Conservation (phyloP, 2,888 invertebrate genomes). For the Slavum lentiscoides region DNA sequence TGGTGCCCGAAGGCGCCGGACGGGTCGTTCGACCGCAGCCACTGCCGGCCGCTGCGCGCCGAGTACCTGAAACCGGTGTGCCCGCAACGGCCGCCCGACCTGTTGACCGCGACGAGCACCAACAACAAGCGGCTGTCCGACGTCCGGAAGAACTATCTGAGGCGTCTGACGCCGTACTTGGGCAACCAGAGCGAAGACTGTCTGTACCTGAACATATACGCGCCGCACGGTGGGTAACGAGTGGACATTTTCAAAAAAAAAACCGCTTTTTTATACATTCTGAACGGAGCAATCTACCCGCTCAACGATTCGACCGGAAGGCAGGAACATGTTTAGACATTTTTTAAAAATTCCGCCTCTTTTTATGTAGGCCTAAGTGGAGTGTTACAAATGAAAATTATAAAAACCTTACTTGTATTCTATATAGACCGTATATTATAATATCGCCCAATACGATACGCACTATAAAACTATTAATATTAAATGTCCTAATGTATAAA, state of each 20-base stretch:
- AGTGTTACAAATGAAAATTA: no score
- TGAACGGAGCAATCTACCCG: no score
- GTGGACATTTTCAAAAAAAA: neutral
- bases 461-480: no score
- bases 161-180: conserved; percentile 61
- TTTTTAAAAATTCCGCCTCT: no score
- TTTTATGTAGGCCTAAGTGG: no score
- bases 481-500: no score
- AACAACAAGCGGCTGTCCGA: conserved; percentile 56
- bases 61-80: conserved; percentile 85
- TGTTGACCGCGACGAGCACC: conserved; percentile 72
- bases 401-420: no score
- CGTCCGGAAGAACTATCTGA: conserved; percentile 58
- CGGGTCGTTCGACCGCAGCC: conserved; percentile 72
- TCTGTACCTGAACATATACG: conserved; percentile 67
- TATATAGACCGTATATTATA: no score
- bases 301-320: no score
- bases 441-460: no score
- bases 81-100: conserved; percentile 84
- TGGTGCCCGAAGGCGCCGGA: conserved; percentile 65
- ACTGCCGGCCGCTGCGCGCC: conserved; percentile 69
- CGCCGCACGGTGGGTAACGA: conserved; percentile 59
- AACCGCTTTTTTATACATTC: no score
- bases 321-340: no score
- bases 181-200: conserved; percentile 67